These are phyloP conservation scores for Xiphias gladius DNA, from an alignment of 2,113 vertebrate genomes.

Conservation along the genomic window DNA sequence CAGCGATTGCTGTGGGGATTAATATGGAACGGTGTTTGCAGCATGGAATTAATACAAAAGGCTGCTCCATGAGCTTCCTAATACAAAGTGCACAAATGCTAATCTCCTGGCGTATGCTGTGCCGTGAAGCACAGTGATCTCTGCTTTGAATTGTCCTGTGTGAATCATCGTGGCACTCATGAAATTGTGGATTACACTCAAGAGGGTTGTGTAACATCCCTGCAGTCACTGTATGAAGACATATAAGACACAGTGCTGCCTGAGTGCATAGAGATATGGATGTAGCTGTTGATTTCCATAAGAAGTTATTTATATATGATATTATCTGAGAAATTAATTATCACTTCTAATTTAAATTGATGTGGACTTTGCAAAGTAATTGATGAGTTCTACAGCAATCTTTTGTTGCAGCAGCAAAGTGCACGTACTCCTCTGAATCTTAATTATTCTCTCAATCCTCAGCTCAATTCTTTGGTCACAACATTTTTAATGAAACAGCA, in stretches of 20 bases:
- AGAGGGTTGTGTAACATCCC: slow-evolving; percentile 47
- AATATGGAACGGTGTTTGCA: slow-evolving; percentile 59
- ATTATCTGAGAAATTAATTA: not conserved
- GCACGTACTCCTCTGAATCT: slow-evolving; percentile 8
- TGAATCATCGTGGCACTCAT: slow-evolving; percentile 49
- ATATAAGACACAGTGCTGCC: not conserved
- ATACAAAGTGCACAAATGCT: slow-evolving; percentile 63
- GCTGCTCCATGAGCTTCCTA: slow-evolving; percentile 38
- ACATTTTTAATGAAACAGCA: slow-evolving; percentile 60
- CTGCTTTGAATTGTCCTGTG: slow-evolving; percentile 56
- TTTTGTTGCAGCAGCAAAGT: slow-evolving; percentile 6
- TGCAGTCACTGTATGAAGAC: slow-evolving; percentile 14
- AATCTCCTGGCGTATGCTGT: slow-evolving; percentile 47
- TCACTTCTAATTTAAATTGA: not conserved
- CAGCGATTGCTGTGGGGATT: slow-evolving; percentile 54
- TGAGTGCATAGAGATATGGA: not conserved
- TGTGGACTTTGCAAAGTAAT: slow-evolving; percentile 6
- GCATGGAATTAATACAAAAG: slow-evolving; percentile 62
- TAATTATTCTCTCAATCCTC: slow-evolving; percentile 34
- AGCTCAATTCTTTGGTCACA: slow-evolving; percentile 18
- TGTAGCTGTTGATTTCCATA: not conserved
- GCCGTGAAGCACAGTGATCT: slow-evolving; percentile 43
- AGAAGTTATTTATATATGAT: not conserved
- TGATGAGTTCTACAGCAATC: not conserved
- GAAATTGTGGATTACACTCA: slow-evolving; percentile 43